Conservation (phyloP, 2,113 vertebrate species). For the Labeo catla region DNA sequence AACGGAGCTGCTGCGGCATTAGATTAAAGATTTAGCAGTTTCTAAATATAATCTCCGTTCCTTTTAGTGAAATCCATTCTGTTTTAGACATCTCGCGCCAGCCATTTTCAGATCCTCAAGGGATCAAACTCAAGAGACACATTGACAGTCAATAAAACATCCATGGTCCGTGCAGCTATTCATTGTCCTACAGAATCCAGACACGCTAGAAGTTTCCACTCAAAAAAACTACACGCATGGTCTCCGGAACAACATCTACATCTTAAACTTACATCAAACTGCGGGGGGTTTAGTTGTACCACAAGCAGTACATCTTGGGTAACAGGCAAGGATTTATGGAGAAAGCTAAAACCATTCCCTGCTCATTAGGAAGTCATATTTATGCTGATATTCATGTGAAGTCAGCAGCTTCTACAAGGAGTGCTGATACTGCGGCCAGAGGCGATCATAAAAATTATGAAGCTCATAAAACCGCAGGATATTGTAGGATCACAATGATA, state of each 20-base stretch:
- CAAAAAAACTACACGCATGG: no score
- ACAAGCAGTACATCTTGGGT: not conserved
- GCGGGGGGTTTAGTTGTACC: not conserved
- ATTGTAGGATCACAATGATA: not conserved
- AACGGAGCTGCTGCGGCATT: constrained; percentile 14
- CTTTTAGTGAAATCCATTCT: constrained; percentile 1
- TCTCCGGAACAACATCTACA: not conserved
- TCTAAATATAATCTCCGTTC: constrained; percentile 10
- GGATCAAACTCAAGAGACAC: not conserved
- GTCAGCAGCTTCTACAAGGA: constrained; percentile 34
- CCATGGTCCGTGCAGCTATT: not conserved
- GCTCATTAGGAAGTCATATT: constrained; percentile 17
- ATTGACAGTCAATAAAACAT: not conserved
- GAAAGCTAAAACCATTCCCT: constrained; percentile 4
- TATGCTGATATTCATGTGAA: constrained; percentile 1
- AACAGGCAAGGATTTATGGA: constrained; percentile 5
- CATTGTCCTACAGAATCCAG: not conserved
- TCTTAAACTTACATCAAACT: not conserved
- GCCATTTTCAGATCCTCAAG: not conserved
- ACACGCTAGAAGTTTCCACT: not conserved
- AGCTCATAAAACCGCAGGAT: not conserved
- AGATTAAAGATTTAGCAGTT: constrained; percentile 40
- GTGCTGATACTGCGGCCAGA: constrained; percentile 12
- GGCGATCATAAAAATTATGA: not conserved
- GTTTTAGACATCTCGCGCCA: not conserved